A percentile compares a stretch with the other conserved stretches of the same genome.
phyloP scores from a whole-genome alignment of 2,113 vertebrate genomes.

The Oxyruncus cristatus region DNA sequence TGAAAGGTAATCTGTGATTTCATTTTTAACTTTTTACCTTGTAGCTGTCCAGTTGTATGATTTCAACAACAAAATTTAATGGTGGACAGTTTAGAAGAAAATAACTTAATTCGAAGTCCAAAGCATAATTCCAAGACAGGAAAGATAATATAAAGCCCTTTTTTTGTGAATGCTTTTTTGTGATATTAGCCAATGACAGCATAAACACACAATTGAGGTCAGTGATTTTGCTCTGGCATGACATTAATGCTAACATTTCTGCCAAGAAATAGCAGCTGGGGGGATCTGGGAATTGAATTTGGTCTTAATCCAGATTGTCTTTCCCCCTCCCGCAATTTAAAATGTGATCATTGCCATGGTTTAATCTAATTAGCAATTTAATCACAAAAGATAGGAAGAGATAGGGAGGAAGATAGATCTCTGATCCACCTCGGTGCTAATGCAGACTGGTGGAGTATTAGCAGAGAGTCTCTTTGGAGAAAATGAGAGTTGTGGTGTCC shows the following conservation, averaged over 20 bases:
- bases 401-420: not conserved
- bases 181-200: not conserved
- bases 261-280: not conserved
- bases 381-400: not conserved
- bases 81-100: not conserved
- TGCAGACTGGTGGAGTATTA: not conserved
- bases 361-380: not conserved
- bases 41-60: not conserved
- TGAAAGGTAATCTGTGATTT: not conserved
- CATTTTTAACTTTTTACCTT: not conserved
- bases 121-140: not conserved
- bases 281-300: not conserved
- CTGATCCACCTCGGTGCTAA: not conserved
- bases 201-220: not conserved
- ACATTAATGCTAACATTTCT: not conserved
- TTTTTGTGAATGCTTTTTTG: not conserved
- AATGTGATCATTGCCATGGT: not conserved
- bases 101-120: not conserved
- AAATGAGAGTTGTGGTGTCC: not conserved
- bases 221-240: not conserved
- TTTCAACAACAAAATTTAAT: not conserved
- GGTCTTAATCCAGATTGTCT: not conserved
- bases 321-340: not conserved
- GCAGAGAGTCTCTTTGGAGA: not conserved
- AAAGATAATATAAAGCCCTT: not conserved